These are phyloP conservation scores for Lytechinus variegatus DNA, from an alignment of 35 echinoderm and acorn worm genomes.

Conservation along the genomic window DNA sequence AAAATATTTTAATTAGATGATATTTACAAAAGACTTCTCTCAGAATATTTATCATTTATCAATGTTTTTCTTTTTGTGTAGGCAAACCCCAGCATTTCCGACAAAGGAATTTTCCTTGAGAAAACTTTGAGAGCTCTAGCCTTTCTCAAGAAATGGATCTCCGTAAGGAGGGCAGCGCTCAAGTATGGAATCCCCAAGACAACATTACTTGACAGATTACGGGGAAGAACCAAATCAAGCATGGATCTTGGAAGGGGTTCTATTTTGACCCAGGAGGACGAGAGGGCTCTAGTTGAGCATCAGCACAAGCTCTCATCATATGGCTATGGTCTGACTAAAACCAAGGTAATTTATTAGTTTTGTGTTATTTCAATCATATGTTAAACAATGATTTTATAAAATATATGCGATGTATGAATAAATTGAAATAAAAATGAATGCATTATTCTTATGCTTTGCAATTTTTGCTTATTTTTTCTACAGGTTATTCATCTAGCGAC, in stretches of 20 bases:
- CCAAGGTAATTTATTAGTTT: background rate
- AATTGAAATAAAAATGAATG: background rate
- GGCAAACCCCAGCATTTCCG: background rate
- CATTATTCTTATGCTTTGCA: background rate
- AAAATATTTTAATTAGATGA: no score
- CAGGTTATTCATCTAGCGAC: slow-evolving; percentile 28
- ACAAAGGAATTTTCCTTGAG: background rate
- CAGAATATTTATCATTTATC: no score
- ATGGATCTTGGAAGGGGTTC: slow-evolving; percentile 10
- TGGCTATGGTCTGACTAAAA: slow-evolving; percentile 17
- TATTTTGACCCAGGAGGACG: slow-evolving; percentile 7
- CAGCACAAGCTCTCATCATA: background rate
- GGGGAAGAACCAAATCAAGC: background rate
- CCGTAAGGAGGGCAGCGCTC: background rate
- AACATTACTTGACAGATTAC: background rate
- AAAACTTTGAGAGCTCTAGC: background rate
- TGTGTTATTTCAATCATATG: background rate
- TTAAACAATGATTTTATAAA: background rate
- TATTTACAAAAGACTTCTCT: no score
- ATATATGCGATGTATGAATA: background rate
- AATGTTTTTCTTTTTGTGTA: background rate
- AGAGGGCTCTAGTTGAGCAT: slow-evolving; percentile 19
- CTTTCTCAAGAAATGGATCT: background rate
- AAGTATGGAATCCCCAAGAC: slow-evolving; percentile 10
- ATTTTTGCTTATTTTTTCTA: background rate